Conservation (phyloP, 37 sponge, comb jelly and placozoan genomes). For the Beroe ovata region DNA sequence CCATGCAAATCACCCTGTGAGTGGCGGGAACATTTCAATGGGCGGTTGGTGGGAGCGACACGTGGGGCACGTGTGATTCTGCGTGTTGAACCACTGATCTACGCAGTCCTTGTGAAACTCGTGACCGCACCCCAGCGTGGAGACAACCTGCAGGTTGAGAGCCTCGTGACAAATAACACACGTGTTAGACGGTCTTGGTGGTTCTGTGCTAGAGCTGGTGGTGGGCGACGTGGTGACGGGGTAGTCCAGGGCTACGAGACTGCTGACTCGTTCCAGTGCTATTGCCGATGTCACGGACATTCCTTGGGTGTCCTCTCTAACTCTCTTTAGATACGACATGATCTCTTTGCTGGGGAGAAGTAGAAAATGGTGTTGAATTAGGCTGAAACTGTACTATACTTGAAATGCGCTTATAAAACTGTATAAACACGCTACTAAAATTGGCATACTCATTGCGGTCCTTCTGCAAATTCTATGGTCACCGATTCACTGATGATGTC, state of each 20-base stretch:
- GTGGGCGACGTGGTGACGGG: background rate
- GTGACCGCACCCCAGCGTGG: slow-evolving; percentile 33
- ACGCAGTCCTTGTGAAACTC: slow-evolving; percentile 56
- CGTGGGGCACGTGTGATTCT: slow-evolving; percentile 57
- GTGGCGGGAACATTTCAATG: slow-evolving; percentile 40
- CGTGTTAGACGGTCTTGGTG: background rate
- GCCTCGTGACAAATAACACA: slow-evolving; percentile 54
- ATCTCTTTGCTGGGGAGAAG: slow-evolving; percentile 26
- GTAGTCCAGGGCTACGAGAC: slow-evolving; percentile 25
- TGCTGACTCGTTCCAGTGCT: background rate
- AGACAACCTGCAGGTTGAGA: slow-evolving; percentile 4
- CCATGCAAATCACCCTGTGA: slow-evolving; percentile 29
- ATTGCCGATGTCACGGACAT: slow-evolving; percentile 7
- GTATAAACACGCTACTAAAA: too few relatives aligned
- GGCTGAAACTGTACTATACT: too few relatives aligned
- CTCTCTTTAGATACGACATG: slow-evolving; percentile 21
- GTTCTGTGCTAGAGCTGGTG: background rate
- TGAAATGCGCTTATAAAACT: too few relatives aligned
- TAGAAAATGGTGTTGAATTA: too few relatives aligned
- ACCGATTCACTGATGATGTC: too few relatives aligned
- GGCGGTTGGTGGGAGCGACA: slow-evolving; percentile 35
- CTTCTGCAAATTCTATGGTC: too few relatives aligned
- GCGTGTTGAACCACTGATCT: slow-evolving; percentile 40
- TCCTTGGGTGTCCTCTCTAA: slow-evolving; percentile 10
- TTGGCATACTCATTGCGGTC: too few relatives aligned